Evolutionary conservation across 2,113 vertebrate genomes (phyloP).

Genomic region (Nibea coibor): DNA sequence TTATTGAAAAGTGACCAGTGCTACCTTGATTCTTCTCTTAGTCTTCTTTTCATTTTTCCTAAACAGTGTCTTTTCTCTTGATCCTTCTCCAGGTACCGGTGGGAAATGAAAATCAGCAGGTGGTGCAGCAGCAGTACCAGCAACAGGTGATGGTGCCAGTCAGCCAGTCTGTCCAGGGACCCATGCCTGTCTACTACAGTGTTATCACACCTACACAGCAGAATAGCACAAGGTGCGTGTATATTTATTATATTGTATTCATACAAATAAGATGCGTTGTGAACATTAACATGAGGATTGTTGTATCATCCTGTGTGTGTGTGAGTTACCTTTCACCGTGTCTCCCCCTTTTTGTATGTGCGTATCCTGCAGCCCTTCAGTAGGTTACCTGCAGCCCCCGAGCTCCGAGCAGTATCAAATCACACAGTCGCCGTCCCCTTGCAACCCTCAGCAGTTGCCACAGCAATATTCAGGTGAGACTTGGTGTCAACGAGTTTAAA

Average conservation of each 20-base stretch:
- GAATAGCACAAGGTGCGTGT: slow-evolving; percentile 92
- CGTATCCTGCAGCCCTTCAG: slow-evolving; percentile 86
- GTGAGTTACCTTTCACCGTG: background rate
- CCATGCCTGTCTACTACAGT: slow-evolving; percentile 96
- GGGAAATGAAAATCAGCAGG: slow-evolving; percentile 92
- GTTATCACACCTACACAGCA: slow-evolving; percentile 95
- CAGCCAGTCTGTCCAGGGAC: slow-evolving; percentile 95
- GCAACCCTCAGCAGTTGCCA: slow-evolving; percentile 95
- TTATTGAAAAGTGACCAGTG: background rate
- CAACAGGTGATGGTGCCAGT: slow-evolving; percentile 95
- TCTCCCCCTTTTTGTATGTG: slow-evolving; percentile 16
- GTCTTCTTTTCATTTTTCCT: background rate
- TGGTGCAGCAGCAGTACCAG: slow-evolving; percentile 96
- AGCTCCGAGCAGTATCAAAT: slow-evolving; percentile 97
- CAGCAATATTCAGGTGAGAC: slow-evolving; percentile 97
- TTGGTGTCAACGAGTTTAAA: background rate
- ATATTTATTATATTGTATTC: background rate
- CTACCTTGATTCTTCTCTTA: background rate
- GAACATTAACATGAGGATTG: background rate
- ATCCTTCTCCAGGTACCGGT: slow-evolving; percentile 88
- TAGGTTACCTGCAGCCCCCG: slow-evolving; percentile 95
- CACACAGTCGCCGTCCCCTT: slow-evolving; percentile 94
- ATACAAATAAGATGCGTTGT: background rate
- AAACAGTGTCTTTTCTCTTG: background rate
- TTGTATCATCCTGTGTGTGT: background rate